Base-by-base conservation (phyloP, 1,140 invertebrate genomes). In the Drosophila novamexicana region DNA sequence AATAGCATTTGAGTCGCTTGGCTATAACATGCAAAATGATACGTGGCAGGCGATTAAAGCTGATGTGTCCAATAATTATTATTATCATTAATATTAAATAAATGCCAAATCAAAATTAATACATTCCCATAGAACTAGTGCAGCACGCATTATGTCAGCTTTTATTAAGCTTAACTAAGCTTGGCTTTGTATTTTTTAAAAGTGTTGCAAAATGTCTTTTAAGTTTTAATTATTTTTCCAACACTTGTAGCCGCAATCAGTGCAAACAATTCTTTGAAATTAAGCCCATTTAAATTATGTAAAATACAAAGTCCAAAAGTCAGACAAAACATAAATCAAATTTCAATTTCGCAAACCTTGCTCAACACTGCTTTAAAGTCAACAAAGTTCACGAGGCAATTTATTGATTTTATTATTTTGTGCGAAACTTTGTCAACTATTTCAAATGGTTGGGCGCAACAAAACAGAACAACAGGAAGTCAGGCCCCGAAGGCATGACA, bases 401-500 rank as follows among this genome's bases (percentile, higher is more conserved):
- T 82, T 86, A 82, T 86, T 86, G 83, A 86, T 86, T 86, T 86
- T 85, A 50, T 59, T 88, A 53, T 47, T 52, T 50, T 37, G 12
- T 29, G 34, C 61, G 29, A 79, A 73, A 65, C 56, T 84, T 85
- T 78, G 66, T 75, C 61, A 77, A 79, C 71, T 75, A 65, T 40
- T 81, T 32, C 18, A 29, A 29, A 29, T 8, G 36, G 39, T n/a
- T 36, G 18, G 12, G 5, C 22, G 29, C 57, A 67, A 66, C 39
- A 44, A 39, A 57, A 54, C 52, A 62, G 16, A n/a, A 42, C n/a
- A 71, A 54, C 29, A 22, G 36, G 32, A 59, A 36, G 62, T 9
- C 34, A 70, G 40, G 32, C 39, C 10, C 29, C 9, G 14, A 44
- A 29, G 54, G 45, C 64, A 67, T 68, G 64, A 70, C 57, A 69